Conservation (phyloP, 2,797 vertebrate species). For the Nasua narica region DNA sequence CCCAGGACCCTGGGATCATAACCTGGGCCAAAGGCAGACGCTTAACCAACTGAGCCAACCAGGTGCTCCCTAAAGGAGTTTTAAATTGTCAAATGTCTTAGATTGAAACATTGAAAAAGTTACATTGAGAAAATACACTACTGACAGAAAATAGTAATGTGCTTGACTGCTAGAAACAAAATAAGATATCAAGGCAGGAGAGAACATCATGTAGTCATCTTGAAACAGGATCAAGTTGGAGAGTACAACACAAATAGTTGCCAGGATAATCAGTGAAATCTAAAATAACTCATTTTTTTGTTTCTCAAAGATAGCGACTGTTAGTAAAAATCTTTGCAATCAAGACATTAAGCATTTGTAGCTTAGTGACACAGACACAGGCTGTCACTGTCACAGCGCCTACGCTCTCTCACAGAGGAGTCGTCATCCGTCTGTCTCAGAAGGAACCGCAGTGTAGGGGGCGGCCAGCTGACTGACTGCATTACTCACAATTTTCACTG, state of each 20-base stretch:
- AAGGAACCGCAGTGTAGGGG: not conserved
- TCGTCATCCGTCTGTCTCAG: not conserved
- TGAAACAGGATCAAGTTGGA: not conserved
- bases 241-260: not conserved
- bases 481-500: not conserved
- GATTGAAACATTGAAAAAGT: constrained; percentile 12
- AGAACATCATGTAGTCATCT: not conserved
- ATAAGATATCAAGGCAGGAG: not conserved
- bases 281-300: not conserved
- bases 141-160: not conserved
- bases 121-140: not conserved
- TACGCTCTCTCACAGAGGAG: not conserved
- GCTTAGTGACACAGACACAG: not conserved
- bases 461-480: not conserved
- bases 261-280: not conserved
- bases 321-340: not conserved
- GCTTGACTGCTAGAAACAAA: constrained; percentile 12
- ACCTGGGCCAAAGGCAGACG: not conserved
- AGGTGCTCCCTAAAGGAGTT: not conserved
- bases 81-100: constrained; percentile 16
- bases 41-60: not conserved
- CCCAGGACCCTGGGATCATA: not conserved
- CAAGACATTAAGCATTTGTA: not conserved
- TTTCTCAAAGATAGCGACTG: not conserved
- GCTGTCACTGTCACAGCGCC: not conserved